Conservation (phyloP, 53 echinoderm and acorn worm genomes). For the Henricia sp. region DNA sequence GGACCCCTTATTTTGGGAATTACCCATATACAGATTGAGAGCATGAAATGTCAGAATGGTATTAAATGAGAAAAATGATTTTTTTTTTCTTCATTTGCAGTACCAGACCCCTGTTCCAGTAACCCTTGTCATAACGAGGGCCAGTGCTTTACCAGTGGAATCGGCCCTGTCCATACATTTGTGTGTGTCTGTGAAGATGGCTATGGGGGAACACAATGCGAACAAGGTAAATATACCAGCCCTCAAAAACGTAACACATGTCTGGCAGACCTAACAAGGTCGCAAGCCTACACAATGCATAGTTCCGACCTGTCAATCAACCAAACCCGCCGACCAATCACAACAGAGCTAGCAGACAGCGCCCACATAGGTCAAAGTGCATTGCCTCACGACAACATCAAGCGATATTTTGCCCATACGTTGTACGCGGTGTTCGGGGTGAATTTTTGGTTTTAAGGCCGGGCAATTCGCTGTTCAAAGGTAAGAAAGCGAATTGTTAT, state of each 20-base stretch:
- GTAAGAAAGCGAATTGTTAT: too few species aligned
- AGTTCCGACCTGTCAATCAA: not conserved
- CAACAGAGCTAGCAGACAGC: not conserved
- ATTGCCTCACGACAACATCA: too few species aligned
- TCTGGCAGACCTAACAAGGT: not conserved
- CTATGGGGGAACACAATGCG: constrained; percentile 39
- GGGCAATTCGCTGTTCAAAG: too few species aligned
- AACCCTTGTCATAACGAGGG: constrained; percentile 58
- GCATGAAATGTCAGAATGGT: not conserved
- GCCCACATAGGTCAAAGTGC: too few species aligned
- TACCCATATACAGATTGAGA: too few species aligned
- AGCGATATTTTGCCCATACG: too few species aligned
- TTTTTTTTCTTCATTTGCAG: not conserved
- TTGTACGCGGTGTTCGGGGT: too few species aligned
- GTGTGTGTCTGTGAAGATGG: constrained; percentile 38
- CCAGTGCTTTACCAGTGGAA: constrained; percentile 43
- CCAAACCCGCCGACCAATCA: not conserved
- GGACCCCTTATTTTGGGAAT: too few species aligned
- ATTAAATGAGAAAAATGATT: not conserved
- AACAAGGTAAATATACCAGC: constrained; percentile 35
- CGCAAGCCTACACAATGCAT: not conserved
- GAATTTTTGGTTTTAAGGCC: too few species aligned
- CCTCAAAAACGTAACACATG: not conserved
- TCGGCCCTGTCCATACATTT: constrained; percentile 16
- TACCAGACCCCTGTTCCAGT: constrained; percentile 55